phyloP scores from a whole-genome alignment of 1,140 invertebrate species.

The Goniozus legneri region DNA sequence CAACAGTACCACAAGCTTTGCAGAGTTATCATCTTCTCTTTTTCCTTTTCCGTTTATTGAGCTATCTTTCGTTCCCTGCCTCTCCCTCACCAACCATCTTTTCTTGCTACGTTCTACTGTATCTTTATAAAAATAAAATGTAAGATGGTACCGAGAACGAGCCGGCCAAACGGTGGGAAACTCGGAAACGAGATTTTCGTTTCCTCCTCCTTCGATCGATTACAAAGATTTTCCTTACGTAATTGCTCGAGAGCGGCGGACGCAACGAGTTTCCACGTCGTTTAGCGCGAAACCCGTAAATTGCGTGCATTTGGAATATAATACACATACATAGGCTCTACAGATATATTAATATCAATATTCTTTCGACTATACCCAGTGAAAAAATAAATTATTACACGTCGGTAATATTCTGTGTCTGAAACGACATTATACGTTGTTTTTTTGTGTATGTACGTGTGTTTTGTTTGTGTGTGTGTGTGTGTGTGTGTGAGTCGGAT shows the following conservation, averaged over 20 bases:
- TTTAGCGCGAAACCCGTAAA: conserved; percentile 38
- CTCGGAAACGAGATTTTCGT: neutral
- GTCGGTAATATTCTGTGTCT: conserved; percentile 46
- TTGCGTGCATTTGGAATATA: conserved; percentile 50
- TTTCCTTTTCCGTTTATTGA: conserved; percentile 7
- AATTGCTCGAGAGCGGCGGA: conserved; percentile 5
- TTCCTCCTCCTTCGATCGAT: conserved; percentile 10
- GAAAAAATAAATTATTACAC: conserved; percentile 58
- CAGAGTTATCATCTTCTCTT: no score
- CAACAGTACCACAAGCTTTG: no score
- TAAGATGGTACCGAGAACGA: conserved; percentile 50
- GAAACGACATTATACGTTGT: no score
- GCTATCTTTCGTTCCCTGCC: conserved; percentile 8
- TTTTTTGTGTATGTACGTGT: conserved; percentile 1
- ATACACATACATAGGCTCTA: conserved; percentile 55
- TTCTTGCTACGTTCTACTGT: conserved; percentile 35
- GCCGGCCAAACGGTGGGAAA: conserved; percentile 34
- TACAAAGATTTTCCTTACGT: conserved; percentile 11
- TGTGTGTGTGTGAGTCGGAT: conserved; percentile 6
- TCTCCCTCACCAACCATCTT: neutral
- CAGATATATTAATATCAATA: conserved; percentile 51
- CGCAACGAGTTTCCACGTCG: conserved; percentile 12
- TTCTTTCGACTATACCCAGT: conserved; percentile 52
- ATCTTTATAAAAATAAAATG: conserved; percentile 56
- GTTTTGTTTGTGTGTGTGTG: conserved; percentile 5